phyloP scores from a whole-genome alignment of 2,113 vertebrate species.

The Holacanthus passer region DNA sequence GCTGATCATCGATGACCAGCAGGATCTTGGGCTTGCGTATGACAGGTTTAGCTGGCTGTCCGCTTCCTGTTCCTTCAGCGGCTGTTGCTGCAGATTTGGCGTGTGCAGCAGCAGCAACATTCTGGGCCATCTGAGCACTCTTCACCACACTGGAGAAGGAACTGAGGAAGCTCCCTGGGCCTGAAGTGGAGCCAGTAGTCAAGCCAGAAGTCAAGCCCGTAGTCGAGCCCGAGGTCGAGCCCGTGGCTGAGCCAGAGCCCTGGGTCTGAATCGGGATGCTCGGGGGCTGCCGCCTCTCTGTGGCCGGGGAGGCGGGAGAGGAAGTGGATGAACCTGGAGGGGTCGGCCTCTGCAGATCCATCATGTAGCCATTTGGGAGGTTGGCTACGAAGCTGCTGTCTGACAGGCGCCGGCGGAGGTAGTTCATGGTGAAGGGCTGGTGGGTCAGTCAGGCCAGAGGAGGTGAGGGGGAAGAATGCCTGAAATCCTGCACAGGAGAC shows the following conservation, averaged over 20 bases:
- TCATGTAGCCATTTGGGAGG: slow-evolving; percentile 97
- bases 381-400: slow-evolving; percentile 99
- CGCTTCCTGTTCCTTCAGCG: slow-evolving; percentile 52
- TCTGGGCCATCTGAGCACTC: slow-evolving; percentile 85
- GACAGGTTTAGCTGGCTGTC: slow-evolving; percentile 66
- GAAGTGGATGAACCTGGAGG: slow-evolving; percentile 87
- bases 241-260: slow-evolving; percentile 38
- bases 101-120: slow-evolving; percentile 87
- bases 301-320: slow-evolving; percentile 85
- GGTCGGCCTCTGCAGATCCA: slow-evolving; percentile 91
- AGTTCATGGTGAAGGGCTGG: slow-evolving; percentile 90
- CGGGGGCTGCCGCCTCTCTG: slow-evolving; percentile 86
- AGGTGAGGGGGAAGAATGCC: slow-evolving; percentile 24
- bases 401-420: slow-evolving; percentile 94
- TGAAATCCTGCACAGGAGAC: slow-evolving; percentile 44
- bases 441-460: slow-evolving; percentile 69
- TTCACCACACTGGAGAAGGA: slow-evolving; percentile 97
- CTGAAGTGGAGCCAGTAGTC: slow-evolving; percentile 42
- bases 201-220: slow-evolving; percentile 67
- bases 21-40: slow-evolving; percentile 92
- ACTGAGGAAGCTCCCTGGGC: slow-evolving; percentile 90
- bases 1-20: slow-evolving; percentile 91
- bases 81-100: slow-evolving; percentile 78
- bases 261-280: slow-evolving; percentile 76
- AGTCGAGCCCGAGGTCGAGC: slow-evolving; percentile 53